Base-by-base conservation (phyloP, 2,113 vertebrate genomes). In the Gnathonemus longibarbis region DNA sequence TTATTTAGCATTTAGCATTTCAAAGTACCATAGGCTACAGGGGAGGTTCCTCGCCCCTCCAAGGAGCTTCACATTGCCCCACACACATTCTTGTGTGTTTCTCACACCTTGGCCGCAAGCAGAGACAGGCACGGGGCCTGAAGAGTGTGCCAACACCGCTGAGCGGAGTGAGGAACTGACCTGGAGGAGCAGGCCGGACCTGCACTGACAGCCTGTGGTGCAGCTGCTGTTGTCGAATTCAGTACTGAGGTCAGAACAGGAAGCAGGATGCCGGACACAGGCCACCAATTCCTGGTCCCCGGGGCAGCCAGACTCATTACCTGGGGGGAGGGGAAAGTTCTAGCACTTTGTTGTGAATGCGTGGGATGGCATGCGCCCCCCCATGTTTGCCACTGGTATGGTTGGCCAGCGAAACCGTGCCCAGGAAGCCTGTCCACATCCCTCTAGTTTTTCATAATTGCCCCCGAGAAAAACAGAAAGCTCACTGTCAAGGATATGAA, bases 171-270 rank as follows among this genome's bases (percentile, higher is more conserved):
- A 17, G 35, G 27, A 8, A 31, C 93, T 91, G 89, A 97, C 97
- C 95, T 98, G 95, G 66, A 96, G 92, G 3, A 96, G 50, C 3
- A 89, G 91, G 24, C 95, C 95, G 0, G 87, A 52, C 2, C 93
- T 94, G 93, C 97, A 98, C 93, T 95, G 96, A 92, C 97, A 98
- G 87, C 97, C 97, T 0, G 96, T 91, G 0, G 91, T 96, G 91
- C 97, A 98, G 90, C 94, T 96, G 52, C 90, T 89, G 83, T 93
- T 90, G 0, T 91, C 10, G 1, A 48, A 50, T 0, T 92, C 92
- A 17, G 88, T 10, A 0, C 92, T 92, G 52, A 98, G 92, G 90
- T 98, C 96, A 1, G 95, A 92, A 39, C 97, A 98, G 0, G 96
- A 94, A 24, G 96, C 94, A 0, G 95, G 91, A 2, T 94, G 94